Evolutionary conservation across 2,113 vertebrate genomes (phyloP).

Genomic region (Eurystomus gularis): DNA sequence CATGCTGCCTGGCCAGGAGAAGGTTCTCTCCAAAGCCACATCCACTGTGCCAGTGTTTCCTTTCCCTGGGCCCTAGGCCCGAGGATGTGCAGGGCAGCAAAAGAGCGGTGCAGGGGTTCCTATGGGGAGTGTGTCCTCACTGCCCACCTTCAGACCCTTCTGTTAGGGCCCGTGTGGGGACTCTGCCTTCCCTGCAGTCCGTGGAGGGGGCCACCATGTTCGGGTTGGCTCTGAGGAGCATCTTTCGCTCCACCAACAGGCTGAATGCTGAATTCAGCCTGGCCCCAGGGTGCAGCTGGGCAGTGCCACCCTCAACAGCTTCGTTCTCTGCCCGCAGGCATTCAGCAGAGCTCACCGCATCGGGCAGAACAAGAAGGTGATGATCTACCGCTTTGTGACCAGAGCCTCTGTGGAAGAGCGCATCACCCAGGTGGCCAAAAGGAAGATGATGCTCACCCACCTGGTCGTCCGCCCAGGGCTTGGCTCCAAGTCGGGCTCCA

Average conservation of each 20-base stretch:
- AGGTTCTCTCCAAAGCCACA: not conserved
- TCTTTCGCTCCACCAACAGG: not conserved
- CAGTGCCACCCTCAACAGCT: rapidly evolving
- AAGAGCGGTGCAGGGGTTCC: not conserved
- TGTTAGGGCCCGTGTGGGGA: rapidly evolving
- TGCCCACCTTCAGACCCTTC: not conserved
- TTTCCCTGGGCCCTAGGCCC: not conserved
- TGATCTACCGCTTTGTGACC: slow-evolving; percentile 98
- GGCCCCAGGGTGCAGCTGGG: not conserved
- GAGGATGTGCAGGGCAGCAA: not conserved
- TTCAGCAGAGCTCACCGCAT: slow-evolving; percentile 98
- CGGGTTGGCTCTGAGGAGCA: not conserved
- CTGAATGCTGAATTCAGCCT: not conserved
- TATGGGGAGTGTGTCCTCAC: rapidly evolving
- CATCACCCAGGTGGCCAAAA: slow-evolving; percentile 98
- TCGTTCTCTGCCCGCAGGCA: slow-evolving; percentile 68
- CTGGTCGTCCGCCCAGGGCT: slow-evolving; percentile 94
- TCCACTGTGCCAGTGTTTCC: rapidly evolving
- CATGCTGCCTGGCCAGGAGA: rapidly evolving
- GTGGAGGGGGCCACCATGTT: rapidly evolving
- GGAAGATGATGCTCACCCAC: slow-evolving; percentile 99
- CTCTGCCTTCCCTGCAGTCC: not conserved
- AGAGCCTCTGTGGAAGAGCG: slow-evolving; percentile 94
- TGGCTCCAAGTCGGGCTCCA: slow-evolving; percentile 96
- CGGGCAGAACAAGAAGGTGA: slow-evolving; percentile 96